A percentile compares a stretch with the other conserved stretches of the same genome.
These are phyloP conservation scores for Battus philenor DNA, from an alignment of 1,140 invertebrate species.

Conservation along the genomic window DNA sequence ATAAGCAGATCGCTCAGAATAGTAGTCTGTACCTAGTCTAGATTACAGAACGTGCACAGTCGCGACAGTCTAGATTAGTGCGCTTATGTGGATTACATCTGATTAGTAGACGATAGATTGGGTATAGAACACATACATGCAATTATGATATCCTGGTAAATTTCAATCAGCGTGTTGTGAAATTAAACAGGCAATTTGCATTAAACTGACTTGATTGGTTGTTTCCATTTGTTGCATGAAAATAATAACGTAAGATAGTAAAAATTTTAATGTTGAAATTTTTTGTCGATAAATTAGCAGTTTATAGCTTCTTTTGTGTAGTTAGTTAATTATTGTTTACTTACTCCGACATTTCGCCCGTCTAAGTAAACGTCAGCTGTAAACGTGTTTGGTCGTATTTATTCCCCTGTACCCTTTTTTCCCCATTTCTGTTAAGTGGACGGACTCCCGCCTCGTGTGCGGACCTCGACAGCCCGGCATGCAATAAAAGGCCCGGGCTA, in stretches of 20 bases:
- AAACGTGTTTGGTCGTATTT: slow-evolving; percentile 13
- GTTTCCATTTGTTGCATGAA: too few relatives aligned
- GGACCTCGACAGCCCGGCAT: slow-evolving; percentile 21
- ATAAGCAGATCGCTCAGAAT: too few relatives aligned
- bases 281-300: too few relatives aligned
- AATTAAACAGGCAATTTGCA: neutral
- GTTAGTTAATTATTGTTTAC: too few relatives aligned
- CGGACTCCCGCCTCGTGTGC: slow-evolving; percentile 8
- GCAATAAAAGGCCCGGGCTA: slow-evolving; percentile 32
- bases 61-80: slow-evolving; percentile 43
- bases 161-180: slow-evolving; percentile 8
- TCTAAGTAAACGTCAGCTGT: slow-evolving; percentile 13
- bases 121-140: slow-evolving; percentile 21
- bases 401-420: slow-evolving; percentile 13
- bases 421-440: slow-evolving; percentile 6
- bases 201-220: too few relatives aligned
- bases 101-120: slow-evolving; percentile 53
- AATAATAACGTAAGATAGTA: too few relatives aligned
- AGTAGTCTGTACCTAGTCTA: slow-evolving; percentile 15
- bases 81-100: slow-evolving; percentile 41
- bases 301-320: too few relatives aligned
- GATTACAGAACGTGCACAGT: slow-evolving; percentile 13
- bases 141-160: slow-evolving; percentile 7
- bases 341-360: too few relatives aligned
- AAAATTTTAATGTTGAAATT: too few relatives aligned